phyloP scores from a whole-genome alignment of 1,140 invertebrate species.

The Drosophila lowei region DNA sequence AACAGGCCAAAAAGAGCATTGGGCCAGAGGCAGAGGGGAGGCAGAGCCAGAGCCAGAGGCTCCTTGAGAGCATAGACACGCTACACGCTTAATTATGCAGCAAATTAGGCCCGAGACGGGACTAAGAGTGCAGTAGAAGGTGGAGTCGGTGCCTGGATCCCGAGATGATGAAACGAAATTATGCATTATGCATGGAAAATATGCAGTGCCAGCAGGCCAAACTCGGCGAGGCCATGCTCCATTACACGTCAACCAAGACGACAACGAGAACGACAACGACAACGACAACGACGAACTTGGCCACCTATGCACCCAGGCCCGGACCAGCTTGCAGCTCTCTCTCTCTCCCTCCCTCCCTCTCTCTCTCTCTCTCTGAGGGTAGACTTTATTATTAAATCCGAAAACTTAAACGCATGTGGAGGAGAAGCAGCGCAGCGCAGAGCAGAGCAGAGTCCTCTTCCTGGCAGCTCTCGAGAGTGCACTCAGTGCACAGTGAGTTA shows the following conservation, averaged over 20 bases:
- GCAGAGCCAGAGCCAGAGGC: constrained; percentile 20
- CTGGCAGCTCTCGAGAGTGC: constrained; percentile 55
- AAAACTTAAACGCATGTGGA: constrained; percentile 71
- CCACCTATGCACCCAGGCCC: constrained; percentile 19
- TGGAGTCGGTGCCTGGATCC: constrained; percentile 23
- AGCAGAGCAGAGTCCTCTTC: not conserved
- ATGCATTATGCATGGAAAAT: constrained; percentile 77
- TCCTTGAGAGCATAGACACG: constrained; percentile 38
- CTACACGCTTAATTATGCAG: constrained; percentile 78
- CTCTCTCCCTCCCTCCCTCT: constrained; percentile 5
- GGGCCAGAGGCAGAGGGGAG: not conserved
- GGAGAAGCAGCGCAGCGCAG: not conserved
- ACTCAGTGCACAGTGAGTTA: constrained; percentile 72
- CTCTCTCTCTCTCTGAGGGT: constrained; percentile 6
- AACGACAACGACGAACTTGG: constrained; percentile 41
- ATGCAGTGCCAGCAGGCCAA: constrained; percentile 51
- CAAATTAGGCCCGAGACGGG: constrained; percentile 73
- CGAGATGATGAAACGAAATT: constrained; percentile 74
- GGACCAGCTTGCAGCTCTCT: not conserved
- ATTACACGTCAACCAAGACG: constrained; percentile 68
- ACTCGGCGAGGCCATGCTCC: constrained; percentile 55
- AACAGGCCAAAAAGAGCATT: constrained; percentile 19
- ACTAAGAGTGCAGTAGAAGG: constrained; percentile 6
- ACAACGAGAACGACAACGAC: constrained; percentile 26
- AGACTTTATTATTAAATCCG: constrained; percentile 77